Evolutionary conservation across 2,113 vertebrate genomes (phyloP), one percentile per base, ranked within the genome.

Genomic region (Verasper variegatus): DNA sequence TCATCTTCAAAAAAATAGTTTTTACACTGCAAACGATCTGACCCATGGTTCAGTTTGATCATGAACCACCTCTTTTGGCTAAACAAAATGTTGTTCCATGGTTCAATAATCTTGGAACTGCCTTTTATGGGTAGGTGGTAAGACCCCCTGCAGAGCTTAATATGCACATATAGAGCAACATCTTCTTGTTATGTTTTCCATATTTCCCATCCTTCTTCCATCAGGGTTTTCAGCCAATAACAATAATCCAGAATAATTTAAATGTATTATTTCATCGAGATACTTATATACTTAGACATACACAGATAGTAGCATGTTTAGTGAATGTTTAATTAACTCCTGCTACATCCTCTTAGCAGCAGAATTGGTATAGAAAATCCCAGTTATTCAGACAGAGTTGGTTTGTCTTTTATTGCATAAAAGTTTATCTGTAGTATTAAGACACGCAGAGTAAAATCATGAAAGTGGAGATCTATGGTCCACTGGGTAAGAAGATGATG

Each of bases 321-420:
- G 23, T 17, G 9, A 58, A 5, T 66, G 24, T 40, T 62, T 10
- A 68, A 49, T 74, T 5, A 31, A 31, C 31, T 31, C 31, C 31
- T 31, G 31, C 31, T 31, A 31, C 6, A n/a, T 6, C 31, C 31
- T 31, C 31, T 31, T 31, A 31, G 31, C 31, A 31, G 31, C 31
- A 31, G 5, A 31, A 31, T 31, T 31, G 31, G 31, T 31, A 1
- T 55, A 31, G 20, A 26, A 68, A 78, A 27, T 15, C 13, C 9
- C 20, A 15, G 21, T 45, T 20, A 27, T 27, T 27, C 4, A 27
- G 27, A 27, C 27, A 13, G 10, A 2, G 2, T 7, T 21, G 7
- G 59, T 64, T 70, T 51, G 23, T 27, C 55, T n/a, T 27, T 57
- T 35, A 21, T 65, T 51, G 15, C 26, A 9, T 70, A 24, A 47